These are phyloP conservation scores for Mesorhabditis spiculigera DNA, from an alignment of 2,888 invertebrate genomes.

Conservation along the genomic window DNA sequence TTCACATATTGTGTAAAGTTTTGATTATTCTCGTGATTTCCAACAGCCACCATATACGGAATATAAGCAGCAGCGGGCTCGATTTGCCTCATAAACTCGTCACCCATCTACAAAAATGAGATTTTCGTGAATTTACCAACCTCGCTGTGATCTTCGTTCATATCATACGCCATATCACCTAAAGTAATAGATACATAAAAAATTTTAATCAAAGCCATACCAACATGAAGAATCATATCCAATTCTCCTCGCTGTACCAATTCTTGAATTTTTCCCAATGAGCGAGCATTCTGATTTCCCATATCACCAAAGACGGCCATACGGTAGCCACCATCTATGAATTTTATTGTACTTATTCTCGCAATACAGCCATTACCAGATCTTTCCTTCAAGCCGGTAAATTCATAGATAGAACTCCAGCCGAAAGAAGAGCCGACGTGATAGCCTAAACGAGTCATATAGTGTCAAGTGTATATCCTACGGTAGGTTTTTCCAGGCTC, in stretches of 20 bases:
- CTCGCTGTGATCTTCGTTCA: constrained; percentile 75
- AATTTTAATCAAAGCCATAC: constrained; percentile 17
- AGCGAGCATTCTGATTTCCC: constrained; percentile 74
- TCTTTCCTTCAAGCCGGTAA: constrained; percentile 31
- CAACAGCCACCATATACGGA: constrained; percentile 81
- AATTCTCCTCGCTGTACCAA: constrained; percentile 72
- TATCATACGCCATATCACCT: constrained; percentile 91
- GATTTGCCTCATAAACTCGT: constrained; percentile 82
- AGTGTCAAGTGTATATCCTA: constrained; percentile 12
- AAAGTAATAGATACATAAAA: constrained; percentile 6
- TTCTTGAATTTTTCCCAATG: constrained; percentile 77
- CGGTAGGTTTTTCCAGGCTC: constrained; percentile 43
- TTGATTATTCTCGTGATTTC: constrained; percentile 60
- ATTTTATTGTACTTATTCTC: too few relatives aligned
- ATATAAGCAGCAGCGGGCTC: constrained; percentile 82
- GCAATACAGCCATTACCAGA: background rate
- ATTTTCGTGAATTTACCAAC: constrained; percentile 66
- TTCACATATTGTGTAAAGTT: constrained; percentile 83
- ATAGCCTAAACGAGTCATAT: constrained; percentile 24
- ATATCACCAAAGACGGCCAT: constrained; percentile 40
- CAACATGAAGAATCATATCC: constrained; percentile 58
- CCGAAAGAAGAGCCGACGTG: constrained; percentile 41
- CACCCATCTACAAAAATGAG: constrained; percentile 75
- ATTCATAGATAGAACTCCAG: constrained; percentile 45
- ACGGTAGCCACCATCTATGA: constrained; percentile 24